Evolutionary conservation across 2,888 invertebrate species (phyloP).

Genomic region (Keiferia lycopersicella): DNA sequence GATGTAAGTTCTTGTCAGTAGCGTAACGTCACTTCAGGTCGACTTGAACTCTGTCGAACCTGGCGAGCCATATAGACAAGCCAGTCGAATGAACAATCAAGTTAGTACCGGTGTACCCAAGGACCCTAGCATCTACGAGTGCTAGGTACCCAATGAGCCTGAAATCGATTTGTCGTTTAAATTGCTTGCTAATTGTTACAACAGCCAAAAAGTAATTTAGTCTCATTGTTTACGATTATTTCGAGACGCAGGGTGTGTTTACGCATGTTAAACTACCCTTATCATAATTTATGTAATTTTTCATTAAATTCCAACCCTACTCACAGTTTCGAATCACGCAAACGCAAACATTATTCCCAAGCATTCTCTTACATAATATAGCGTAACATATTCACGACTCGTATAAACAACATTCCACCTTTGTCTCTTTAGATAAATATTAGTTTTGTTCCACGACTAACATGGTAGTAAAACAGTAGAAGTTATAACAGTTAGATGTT

Average conservation of each 20-base stretch:
- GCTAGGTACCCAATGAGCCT: conserved; percentile 95
- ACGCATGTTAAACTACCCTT: not conserved
- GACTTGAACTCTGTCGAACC: too few species aligned
- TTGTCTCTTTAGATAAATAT: conserved; percentile 3
- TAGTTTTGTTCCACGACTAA: conserved; percentile 5
- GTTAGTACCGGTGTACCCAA: not conserved
- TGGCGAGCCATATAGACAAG: too few species aligned
- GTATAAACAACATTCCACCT: conserved; percentile 17
- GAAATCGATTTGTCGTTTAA: conserved; percentile 89
- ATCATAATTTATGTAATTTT: not conserved
- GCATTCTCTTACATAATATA: not conserved
- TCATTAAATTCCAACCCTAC: not conserved
- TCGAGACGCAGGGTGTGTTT: not conserved
- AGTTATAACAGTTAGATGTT: not conserved
- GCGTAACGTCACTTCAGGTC: too few species aligned
- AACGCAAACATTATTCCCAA: not conserved
- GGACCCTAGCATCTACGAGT: conserved; percentile 94
- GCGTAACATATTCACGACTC: not conserved
- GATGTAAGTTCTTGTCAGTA: too few species aligned
- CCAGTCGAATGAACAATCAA: not conserved
- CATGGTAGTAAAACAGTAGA: not conserved
- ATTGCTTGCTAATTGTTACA: too few species aligned
- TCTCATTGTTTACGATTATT: not conserved
- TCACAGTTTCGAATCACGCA: not conserved
- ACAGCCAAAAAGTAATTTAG: too few species aligned